Conservation (phyloP, 2,888 invertebrate species). For the Dromius quadrimaculatus region DNA sequence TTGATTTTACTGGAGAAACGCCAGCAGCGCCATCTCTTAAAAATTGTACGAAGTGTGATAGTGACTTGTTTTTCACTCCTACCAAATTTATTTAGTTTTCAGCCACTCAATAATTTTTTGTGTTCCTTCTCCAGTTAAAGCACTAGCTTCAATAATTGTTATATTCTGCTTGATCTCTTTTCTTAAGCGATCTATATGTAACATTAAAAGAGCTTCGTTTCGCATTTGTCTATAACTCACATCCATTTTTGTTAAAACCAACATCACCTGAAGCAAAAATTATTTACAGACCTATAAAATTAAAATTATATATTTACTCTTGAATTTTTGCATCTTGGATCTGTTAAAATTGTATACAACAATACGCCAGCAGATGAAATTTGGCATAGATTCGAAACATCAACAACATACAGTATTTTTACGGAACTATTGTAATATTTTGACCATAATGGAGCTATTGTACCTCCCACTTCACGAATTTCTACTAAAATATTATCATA, state of each 20-base stretch:
- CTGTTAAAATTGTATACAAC: constrained; percentile 80
- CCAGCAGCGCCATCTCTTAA: no score
- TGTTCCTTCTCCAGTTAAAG: constrained; percentile 78
- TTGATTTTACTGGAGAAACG: no score
- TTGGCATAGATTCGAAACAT: constrained; percentile 87
- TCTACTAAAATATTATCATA: constrained; percentile 58
- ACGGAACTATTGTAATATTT: constrained; percentile 77
- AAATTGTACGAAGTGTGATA: no score
- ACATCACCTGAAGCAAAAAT: constrained; percentile 70
- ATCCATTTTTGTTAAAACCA: constrained; percentile 87
- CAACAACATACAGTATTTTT: constrained; percentile 84
- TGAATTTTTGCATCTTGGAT: constrained; percentile 75
- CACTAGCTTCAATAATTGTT: constrained; percentile 80
- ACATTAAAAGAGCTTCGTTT: constrained; percentile 85
- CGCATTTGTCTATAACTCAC: constrained; percentile 88
- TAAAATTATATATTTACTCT: constrained; percentile 68
- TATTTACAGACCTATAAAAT: not conserved
- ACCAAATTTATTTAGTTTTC: constrained; percentile 51
- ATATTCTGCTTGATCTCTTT: constrained; percentile 77
- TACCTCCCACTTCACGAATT: constrained; percentile 83
- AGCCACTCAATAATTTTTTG: constrained; percentile 76
- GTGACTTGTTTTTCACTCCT: not conserved
- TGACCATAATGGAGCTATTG: constrained; percentile 85
- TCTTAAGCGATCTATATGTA: constrained; percentile 79
- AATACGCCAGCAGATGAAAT: constrained; percentile 87